phyloP scores from a whole-genome alignment of 2,888 invertebrate genomes.

The Craniophora ligustri region DNA sequence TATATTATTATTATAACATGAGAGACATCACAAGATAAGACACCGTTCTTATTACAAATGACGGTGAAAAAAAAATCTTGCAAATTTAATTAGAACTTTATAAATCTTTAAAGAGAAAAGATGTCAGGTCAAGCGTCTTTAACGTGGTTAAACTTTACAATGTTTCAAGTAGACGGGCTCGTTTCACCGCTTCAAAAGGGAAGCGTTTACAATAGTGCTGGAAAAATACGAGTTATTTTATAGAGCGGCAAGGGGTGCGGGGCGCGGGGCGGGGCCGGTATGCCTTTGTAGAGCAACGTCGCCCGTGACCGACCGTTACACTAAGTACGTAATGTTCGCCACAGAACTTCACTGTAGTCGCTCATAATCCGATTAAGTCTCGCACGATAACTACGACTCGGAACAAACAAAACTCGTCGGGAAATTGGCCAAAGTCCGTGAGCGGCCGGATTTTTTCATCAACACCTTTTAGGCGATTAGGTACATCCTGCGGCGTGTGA shows the following conservation, averaged over 20 bases:
- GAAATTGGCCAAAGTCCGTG: neutral
- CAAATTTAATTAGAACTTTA: slow-evolving; percentile 14
- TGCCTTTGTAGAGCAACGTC: slow-evolving; percentile 25
- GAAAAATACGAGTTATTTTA: slow-evolving; percentile 23
- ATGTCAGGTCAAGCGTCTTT: slow-evolving; percentile 5
- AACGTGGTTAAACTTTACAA: slow-evolving; percentile 23
- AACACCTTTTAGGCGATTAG: neutral
- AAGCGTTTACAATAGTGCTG: slow-evolving; percentile 1
- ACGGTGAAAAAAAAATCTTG: neutral
- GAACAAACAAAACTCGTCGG: slow-evolving; percentile 2
- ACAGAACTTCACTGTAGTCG: neutral
- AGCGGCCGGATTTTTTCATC: neutral
- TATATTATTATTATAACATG: too few relatives aligned
- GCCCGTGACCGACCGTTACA: neutral
- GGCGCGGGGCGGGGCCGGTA: slow-evolving; percentile 1
- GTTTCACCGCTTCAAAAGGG: slow-evolving; percentile 8
- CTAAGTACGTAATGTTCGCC: neutral
- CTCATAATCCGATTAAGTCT: slow-evolving; percentile 19
- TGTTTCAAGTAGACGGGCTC: slow-evolving; percentile 31
- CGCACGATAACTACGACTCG: neutral
- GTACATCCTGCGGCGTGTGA: slow-evolving; percentile 1
- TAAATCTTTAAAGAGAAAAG: slow-evolving; percentile 7
- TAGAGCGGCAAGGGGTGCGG: slow-evolving; percentile 1
- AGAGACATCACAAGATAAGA: too few relatives aligned
- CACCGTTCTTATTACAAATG: too few relatives aligned